Evolutionary conservation across 2,888 invertebrate species (phyloP), one percentile per base, ranked within the genome.

Genomic region (Lissonota sp.): DNA sequence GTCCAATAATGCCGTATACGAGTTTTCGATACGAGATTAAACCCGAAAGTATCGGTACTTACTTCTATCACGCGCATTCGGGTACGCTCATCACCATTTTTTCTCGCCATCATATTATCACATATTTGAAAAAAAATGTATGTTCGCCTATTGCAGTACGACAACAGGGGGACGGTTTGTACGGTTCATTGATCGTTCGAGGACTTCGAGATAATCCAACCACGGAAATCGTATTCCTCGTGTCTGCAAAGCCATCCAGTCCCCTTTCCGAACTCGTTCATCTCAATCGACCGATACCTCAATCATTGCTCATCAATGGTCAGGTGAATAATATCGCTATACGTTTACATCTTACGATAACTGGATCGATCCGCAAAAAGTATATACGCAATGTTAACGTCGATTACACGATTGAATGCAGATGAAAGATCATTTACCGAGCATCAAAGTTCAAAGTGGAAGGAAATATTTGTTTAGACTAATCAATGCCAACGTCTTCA

Each of bases 121-220:
- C 7, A 5, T n/a, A 12, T 44, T 37, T 2, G 6, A 12, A 49
- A 51, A 8, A 37, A 4, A 0, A 46, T n/a, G 16, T 64, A 12
- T 46, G 16, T 3, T 4, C 10, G 12, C 7, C 55, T 26, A 53
- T 53, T 53, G 49, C 79, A 95, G 95, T 95, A 6, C 89, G 93
- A 10, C 95, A 95, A 85, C 94, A 95, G 86, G 94, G 93, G 60
- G 95, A 95, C 80, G 95, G 95, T 0, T 90, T 95, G 4, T 94
- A 94, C 85, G 95, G 95, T 1, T 91, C 94, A 0, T 88, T 95
- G 76, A 93, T 95, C 40, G 94, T 95, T 44, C 94, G 94, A 80
- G 94, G 94, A 83, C 93, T 94, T 0, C 88, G 87, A 78, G 84
- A 89, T 76, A 84, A 88, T 70, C 92, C 93, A 42, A 93, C 92